Evolutionary conservation across 2,113 vertebrate genomes (phyloP).

Genomic region (Bombycilla garrulus): DNA sequence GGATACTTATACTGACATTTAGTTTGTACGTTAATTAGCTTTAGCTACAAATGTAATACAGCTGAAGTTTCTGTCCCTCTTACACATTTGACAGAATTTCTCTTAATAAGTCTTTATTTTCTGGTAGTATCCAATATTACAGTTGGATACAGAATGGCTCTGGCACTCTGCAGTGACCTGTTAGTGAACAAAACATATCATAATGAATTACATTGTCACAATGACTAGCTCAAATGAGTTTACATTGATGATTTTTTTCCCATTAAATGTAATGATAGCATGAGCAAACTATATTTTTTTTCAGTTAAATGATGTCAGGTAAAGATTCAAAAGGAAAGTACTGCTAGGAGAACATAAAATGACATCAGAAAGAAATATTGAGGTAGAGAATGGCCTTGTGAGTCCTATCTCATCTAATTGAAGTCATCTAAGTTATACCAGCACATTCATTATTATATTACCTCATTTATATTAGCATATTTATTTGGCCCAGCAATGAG

Average conservation of each 20-base stretch:
- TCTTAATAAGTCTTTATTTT: neutral
- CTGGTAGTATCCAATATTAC: neutral
- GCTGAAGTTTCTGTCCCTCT: neutral
- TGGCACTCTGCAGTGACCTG: neutral
- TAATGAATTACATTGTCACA: neutral
- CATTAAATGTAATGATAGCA: neutral
- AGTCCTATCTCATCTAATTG: neutral
- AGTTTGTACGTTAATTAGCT: neutral
- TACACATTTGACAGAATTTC: neutral
- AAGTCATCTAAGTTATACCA: neutral
- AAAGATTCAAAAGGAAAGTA: neutral
- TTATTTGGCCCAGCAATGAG: neutral
- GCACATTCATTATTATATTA: neutral
- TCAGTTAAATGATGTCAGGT: neutral
- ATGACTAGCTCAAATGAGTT: neutral
- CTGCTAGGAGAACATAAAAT: neutral
- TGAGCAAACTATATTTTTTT: neutral
- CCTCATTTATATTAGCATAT: neutral
- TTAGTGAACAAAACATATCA: neutral
- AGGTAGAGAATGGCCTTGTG: neutral
- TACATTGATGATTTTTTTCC: neutral
- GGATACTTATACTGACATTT: neutral
- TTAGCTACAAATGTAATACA: neutral
- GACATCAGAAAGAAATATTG: neutral
- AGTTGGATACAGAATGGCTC: neutral